A percentile compares a stretch with the other conserved stretches of the same genome.
These are phyloP conservation scores for Caenorhabditis parvicauda DNA, from an alignment of 2,888 invertebrate species.

Conservation along the genomic window DNA sequence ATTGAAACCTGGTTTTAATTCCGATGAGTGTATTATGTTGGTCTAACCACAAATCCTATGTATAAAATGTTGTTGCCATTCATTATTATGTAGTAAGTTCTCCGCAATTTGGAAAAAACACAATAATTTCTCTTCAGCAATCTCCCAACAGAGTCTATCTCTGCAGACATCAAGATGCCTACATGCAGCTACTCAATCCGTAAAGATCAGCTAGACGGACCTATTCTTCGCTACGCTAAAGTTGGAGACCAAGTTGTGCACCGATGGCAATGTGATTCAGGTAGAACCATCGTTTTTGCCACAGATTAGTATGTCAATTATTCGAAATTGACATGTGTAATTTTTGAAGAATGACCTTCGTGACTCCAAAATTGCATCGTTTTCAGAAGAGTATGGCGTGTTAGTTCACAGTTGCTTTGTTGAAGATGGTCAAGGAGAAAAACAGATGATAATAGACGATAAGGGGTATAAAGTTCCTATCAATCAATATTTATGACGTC, in stretches of 20 bases:
- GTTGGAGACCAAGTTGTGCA: slow-evolving; percentile 63
- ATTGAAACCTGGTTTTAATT: too few relatives aligned
- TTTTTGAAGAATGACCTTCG: background rate
- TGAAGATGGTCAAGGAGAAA: slow-evolving; percentile 62
- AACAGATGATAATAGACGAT: slow-evolving; percentile 58
- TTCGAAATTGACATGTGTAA: background rate
- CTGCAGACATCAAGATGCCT: slow-evolving; percentile 58
- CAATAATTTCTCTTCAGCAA: slow-evolving; percentile 40
- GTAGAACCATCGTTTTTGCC: slow-evolving; percentile 21
- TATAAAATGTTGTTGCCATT: too few relatives aligned
- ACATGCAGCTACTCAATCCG: slow-evolving; percentile 60
- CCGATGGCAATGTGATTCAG: slow-evolving; percentile 61
- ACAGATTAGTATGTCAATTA: background rate
- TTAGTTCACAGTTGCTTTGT: slow-evolving; percentile 61
- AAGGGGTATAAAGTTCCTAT: slow-evolving; percentile 40
- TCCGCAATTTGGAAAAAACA: too few relatives aligned
- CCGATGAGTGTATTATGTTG: too few relatives aligned
- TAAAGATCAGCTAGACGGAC: slow-evolving; percentile 60
- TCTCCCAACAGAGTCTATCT: slow-evolving; percentile 51
- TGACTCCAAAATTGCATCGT: background rate
- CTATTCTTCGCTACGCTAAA: slow-evolving; percentile 55
- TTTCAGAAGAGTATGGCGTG: slow-evolving; percentile 59
- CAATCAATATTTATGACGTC: background rate
- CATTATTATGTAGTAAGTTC: too few relatives aligned
- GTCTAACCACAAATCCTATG: too few relatives aligned